Evolutionary conservation across 1,140 invertebrate genomes (phyloP), one percentile per base, ranked within the genome.

Genomic region (Sinonovacula constricta): DNA sequence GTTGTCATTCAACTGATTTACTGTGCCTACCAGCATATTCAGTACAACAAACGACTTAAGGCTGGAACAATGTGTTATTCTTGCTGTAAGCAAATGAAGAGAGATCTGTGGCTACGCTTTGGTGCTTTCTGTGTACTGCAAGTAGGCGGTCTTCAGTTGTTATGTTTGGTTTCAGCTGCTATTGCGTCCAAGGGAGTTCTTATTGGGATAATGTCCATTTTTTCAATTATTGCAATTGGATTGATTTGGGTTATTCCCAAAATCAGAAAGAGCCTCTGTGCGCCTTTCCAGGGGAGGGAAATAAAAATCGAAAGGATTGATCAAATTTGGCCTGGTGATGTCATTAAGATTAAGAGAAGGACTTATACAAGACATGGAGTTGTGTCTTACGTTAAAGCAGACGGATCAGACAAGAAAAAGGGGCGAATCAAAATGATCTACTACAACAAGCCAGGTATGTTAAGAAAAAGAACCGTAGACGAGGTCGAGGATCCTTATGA

Each of bases 241-340:
- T 60, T 57, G 5, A 60, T 62, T 26, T 49, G 28, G 24, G 34
- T 14, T 14, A 33, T 60, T 33, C 26, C 26, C 22, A 60, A 39
- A n/a, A 31, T 62, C 22, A 22, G 24, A 18, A 5, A 60, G 24
- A 1, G 0, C 15, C 45, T 51, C 31, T n/a, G 69, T 18, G 60
- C 69, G 1, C 69, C 69, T 45, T 72, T 72, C 57, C 24, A 33
- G 62, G 69, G 69, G 69, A 10, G 33, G 45, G 14, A 24, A 31
- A 22, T 62, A 22, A 12, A 33, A 60, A 57, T 72, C 2, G 31
- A 3, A 18, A 31, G 24, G 22, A 3, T 60, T 30, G 18, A 28
- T 31, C 26, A 60, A 14, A 45, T 72, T 4, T n/a, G 26, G 26
- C 22, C 22, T 3, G 69, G 69, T 30, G 69, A 72, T 60, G 56